These are phyloP conservation scores for Eubucco bourcierii DNA, from an alignment of 2,113 vertebrate genomes.

Conservation along the genomic window DNA sequence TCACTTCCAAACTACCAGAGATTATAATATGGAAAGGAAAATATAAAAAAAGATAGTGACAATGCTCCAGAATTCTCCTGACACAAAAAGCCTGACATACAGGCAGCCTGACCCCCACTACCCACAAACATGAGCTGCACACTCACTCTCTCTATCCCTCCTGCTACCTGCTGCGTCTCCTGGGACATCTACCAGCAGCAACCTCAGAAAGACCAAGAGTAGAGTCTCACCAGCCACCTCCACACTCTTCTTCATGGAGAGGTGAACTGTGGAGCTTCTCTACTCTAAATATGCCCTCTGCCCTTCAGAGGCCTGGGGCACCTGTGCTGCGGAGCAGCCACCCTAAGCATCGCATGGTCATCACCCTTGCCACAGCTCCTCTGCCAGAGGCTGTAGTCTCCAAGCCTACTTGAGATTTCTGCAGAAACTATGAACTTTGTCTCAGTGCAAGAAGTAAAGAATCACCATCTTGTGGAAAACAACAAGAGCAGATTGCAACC, in stretches of 20 bases:
- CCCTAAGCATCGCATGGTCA: background rate
- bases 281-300: background rate
- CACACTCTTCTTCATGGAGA: accelerated
- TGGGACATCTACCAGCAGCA: background rate
- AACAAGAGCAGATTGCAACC: background rate
- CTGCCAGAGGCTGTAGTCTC: background rate
- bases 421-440: accelerated
- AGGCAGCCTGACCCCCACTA: no score
- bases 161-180: no score
- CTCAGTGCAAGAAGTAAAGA: background rate
- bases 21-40: background rate
- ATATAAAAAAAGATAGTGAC: background rate
- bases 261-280: background rate
- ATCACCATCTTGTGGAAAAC: accelerated
- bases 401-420: background rate
- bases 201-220: accelerated
- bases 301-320: background rate
- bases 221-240: background rate
- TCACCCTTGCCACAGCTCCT: background rate
- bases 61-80: accelerated
- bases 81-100: accelerated
- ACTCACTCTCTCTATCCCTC: no score
- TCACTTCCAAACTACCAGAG: background rate
- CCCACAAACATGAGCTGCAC: accelerated
- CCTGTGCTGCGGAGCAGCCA: background rate